Evolutionary conservation across 2,113 vertebrate genomes (phyloP).

Genomic region (Oncorhynchus masou): DNA sequence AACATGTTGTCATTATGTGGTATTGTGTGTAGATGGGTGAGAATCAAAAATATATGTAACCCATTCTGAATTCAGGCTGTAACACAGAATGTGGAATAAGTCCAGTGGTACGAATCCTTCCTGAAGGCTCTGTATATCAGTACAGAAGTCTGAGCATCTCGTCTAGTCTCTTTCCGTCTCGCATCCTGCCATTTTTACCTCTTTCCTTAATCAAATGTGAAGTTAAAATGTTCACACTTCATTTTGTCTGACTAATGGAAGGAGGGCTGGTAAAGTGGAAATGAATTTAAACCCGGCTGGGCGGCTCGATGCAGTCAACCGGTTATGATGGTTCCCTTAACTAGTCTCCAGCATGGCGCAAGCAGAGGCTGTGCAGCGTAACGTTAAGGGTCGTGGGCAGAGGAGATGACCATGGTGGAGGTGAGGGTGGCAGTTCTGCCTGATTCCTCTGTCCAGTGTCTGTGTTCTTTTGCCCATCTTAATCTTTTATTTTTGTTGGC

Average conservation of each 20-base stretch:
- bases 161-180: conserved; percentile 5
- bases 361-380: not conserved
- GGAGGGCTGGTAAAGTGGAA: conserved; percentile 7
- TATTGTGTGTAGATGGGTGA: too few species aligned
- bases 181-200: conserved; percentile 6
- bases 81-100: too few species aligned
- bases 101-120: too few species aligned
- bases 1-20: too few species aligned
- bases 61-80: too few species aligned
- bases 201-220: conserved; percentile 30
- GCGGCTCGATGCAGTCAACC: not conserved
- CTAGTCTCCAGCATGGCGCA: conserved; percentile 4
- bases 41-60: too few species aligned
- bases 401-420: not conserved
- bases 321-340: conserved; percentile 36
- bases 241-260: conserved; percentile 26
- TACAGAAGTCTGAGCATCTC: not conserved
- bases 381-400: not conserved
- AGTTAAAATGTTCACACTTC: conserved; percentile 35
- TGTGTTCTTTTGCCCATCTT: too few species aligned
- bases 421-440: not conserved
- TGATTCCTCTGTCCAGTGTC: not conserved
- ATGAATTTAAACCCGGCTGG: not conserved
- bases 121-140: not conserved
- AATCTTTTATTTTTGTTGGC: too few species aligned